These are phyloP conservation scores for Bufo gargarizans DNA, from an alignment of 2,113 vertebrate species.

Conservation along the genomic window DNA sequence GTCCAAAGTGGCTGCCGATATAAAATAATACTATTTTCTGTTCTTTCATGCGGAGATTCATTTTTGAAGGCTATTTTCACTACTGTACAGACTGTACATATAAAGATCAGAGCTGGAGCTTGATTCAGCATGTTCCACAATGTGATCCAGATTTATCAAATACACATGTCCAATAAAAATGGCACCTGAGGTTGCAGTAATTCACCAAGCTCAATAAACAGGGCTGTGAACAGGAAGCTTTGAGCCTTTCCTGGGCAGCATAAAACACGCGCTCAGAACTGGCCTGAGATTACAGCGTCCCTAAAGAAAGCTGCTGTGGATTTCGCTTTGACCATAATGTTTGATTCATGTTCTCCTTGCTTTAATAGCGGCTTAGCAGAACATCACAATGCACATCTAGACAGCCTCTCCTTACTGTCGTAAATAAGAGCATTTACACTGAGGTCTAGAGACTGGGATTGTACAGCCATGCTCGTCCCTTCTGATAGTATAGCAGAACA, in stretches of 20 bases:
- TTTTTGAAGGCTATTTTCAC: background rate
- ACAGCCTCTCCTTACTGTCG: background rate
- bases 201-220: conserved; percentile 49
- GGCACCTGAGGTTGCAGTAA: conserved; percentile 42
- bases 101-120: background rate
- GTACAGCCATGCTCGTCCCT: background rate
- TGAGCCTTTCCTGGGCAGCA: conserved; percentile 31
- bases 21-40: background rate
- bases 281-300: conserved; percentile 30
- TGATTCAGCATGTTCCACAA: conserved; percentile 15
- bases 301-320: conserved; percentile 32
- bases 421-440: conserved; percentile 31
- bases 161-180: conserved; percentile 53
- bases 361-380: conserved; percentile 27
- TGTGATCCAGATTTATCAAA: conserved; percentile 45
- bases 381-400: conserved; percentile 25
- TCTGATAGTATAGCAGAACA: background rate
- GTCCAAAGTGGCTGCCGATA: background rate
- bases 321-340: conserved; percentile 38
- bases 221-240: conserved; percentile 24
- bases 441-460: background rate
- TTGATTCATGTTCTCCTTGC: conserved; percentile 41
- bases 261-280: conserved; percentile 36
- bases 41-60: background rate
- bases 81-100: background rate